Evolutionary conservation across 2,113 vertebrate genomes (phyloP).

Genomic region (Petroica traversi): DNA sequence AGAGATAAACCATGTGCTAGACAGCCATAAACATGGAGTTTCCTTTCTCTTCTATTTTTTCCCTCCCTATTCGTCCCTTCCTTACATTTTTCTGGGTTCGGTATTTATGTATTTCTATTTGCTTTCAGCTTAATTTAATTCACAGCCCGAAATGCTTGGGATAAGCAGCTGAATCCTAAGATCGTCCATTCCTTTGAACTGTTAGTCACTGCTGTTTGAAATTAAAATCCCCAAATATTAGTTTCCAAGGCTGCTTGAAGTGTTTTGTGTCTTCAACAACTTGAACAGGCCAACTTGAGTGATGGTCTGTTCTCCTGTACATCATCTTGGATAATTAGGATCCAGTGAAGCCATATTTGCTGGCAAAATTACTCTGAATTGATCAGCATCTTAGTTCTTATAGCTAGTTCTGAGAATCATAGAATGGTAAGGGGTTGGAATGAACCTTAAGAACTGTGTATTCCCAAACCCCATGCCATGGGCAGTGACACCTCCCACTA

Average conservation of each 20-base stretch:
- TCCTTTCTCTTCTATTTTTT: too few relatives aligned
- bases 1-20: not conserved
- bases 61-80: fast-evolving
- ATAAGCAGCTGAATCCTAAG: not conserved
- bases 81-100: not conserved
- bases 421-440: not conserved
- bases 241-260: not conserved
- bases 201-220: not conserved
- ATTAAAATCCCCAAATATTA: not conserved
- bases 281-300: not conserved
- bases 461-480: not conserved
- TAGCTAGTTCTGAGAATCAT: not conserved
- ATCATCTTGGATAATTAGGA: not conserved
- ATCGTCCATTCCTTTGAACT: not conserved
- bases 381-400: not conserved
- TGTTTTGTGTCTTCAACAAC: not conserved
- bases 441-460: not conserved
- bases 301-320: not conserved
- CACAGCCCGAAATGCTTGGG: not conserved
- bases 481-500: not conserved
- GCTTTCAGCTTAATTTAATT: not conserved
- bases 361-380: not conserved
- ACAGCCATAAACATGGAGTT: not conserved
- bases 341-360: not conserved
- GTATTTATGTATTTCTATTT: not conserved